Conservation (phyloP, 2,888 invertebrate genomes). For the Scaeva pyrastri region DNA sequence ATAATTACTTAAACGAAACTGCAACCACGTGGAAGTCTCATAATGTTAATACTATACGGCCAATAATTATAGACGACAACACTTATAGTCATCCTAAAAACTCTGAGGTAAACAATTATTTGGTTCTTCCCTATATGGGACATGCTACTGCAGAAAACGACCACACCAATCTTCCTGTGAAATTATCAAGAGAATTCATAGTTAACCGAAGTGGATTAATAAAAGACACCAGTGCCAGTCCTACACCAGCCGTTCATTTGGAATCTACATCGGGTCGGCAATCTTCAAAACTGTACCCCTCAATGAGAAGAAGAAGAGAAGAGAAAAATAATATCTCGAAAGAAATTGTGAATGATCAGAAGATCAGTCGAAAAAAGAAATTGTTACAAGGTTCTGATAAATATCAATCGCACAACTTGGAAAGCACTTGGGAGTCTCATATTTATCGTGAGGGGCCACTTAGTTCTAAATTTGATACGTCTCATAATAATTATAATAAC, state of each 20-base stretch:
- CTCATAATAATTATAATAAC: background rate
- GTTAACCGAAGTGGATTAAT: no score
- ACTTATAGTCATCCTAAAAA: conserved; percentile 33
- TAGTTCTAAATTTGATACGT: background rate
- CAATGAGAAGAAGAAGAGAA: background rate
- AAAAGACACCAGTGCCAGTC: background rate
- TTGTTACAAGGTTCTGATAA: background rate
- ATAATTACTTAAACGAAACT: background rate
- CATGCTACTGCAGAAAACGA: background rate
- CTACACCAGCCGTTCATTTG: background rate
- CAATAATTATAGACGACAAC: conserved; percentile 40
- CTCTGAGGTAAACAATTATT: conserved; percentile 24
- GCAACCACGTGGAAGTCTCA: background rate
- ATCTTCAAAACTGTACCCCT: background rate
- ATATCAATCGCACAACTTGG: conserved; percentile 7
- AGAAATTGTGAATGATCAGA: background rate
- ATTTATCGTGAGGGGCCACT: background rate
- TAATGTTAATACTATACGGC: background rate
- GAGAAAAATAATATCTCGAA: background rate
- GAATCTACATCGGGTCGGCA: background rate
- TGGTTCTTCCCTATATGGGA: conserved; percentile 32
- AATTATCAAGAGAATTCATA: background rate
- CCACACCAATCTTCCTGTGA: background rate
- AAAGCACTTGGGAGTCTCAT: conserved; percentile 30
- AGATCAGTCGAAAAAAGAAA: background rate